These are phyloP conservation scores for Oryctolagus cuniculus DNA, from an alignment of 2,113 vertebrate genomes.

Conservation along the genomic window DNA sequence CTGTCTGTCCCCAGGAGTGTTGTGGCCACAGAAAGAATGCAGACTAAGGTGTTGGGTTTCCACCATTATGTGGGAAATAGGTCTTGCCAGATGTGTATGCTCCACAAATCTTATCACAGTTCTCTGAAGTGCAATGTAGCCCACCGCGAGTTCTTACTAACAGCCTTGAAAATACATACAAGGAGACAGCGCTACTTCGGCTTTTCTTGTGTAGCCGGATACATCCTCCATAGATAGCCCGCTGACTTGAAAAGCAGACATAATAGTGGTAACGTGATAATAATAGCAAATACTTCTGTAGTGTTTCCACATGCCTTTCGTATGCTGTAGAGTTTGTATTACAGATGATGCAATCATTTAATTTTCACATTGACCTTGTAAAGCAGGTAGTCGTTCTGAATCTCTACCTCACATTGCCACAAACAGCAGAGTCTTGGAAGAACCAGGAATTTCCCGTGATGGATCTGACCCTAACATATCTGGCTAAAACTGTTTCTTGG, in stretches of 20 bases:
- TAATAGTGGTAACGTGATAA: background rate
- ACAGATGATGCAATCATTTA: background rate
- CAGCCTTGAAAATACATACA: background rate
- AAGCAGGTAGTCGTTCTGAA: background rate
- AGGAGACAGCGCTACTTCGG: background rate
- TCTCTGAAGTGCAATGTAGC: background rate
- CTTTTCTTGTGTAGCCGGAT: conserved; percentile 9
- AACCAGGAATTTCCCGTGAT: background rate
- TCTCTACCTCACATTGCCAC: background rate
- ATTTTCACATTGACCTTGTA: background rate
- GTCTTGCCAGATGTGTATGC: conserved; percentile 28
- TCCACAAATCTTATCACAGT: background rate
- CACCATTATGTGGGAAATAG: conserved; percentile 42
- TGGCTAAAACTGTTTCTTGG: background rate
- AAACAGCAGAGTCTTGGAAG: background rate
- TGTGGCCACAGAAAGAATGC: background rate
- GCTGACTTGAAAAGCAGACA: conserved; percentile 14
- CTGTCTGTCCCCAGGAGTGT: background rate
- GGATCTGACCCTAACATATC: background rate
- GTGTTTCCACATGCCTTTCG: background rate
- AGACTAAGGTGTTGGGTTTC: background rate
- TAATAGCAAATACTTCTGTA: background rate
- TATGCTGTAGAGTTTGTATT: background rate
- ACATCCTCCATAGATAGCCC: background rate
- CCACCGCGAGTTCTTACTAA: conserved; percentile 14